Conservation (phyloP, 2,888 invertebrate species). For the Aradus depressus region DNA sequence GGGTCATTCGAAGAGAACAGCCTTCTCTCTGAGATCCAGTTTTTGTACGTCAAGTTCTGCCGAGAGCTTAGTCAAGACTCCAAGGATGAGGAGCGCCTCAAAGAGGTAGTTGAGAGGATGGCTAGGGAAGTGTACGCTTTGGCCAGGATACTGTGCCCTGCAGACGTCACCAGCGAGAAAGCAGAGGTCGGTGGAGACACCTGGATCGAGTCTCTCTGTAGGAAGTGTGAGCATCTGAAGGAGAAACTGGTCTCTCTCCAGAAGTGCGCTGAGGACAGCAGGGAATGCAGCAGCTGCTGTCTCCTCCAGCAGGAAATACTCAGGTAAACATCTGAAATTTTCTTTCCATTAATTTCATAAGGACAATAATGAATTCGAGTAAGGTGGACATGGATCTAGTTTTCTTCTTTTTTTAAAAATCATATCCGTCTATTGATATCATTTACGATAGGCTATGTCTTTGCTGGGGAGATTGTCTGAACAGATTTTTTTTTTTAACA, state of each 20-base stretch:
- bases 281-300: conserved; percentile 41
- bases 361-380: too few relatives aligned
- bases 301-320: conserved; percentile 43
- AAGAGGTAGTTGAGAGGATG: conserved; percentile 29
- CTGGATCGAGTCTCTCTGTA: conserved; percentile 43
- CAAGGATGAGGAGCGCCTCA: conserved; percentile 28
- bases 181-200: conserved; percentile 23
- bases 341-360: too few relatives aligned
- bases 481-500: too few relatives aligned
- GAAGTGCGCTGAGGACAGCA: conserved; percentile 34
- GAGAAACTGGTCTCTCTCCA: conserved; percentile 41
- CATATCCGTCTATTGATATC: too few relatives aligned
- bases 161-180: conserved; percentile 11
- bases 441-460: too few relatives aligned
- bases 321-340: conserved; percentile 36
- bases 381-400: too few relatives aligned
- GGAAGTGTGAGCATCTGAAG: conserved; percentile 46
- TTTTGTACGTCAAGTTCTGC: conserved; percentile 30
- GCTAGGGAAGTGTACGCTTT: conserved; percentile 30
- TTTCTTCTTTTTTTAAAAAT: too few relatives aligned
- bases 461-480: too few relatives aligned
- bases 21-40: conserved; percentile 31
- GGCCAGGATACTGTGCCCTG: conserved; percentile 18
- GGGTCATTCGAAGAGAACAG: conserved; percentile 28
- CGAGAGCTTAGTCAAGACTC: conserved; percentile 28